These are phyloP conservation scores for Perognathus longimembris DNA, from an alignment of 2,113 vertebrate genomes.

Conservation along the genomic window DNA sequence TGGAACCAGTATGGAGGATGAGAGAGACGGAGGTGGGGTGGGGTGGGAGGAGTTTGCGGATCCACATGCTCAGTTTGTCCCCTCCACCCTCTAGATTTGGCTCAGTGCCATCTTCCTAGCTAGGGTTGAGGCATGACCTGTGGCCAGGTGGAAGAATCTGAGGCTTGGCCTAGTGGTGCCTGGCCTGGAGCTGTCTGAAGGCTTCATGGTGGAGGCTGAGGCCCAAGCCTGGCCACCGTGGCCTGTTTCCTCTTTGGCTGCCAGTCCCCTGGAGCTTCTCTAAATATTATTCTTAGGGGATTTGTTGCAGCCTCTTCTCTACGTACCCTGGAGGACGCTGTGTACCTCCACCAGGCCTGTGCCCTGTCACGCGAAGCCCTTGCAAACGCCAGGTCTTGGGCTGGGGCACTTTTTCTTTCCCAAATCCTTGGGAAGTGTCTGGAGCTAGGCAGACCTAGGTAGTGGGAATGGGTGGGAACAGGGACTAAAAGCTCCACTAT, in stretches of 20 bases:
- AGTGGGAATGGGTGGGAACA: background rate
- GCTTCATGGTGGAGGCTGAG: background rate
- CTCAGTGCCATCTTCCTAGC: background rate
- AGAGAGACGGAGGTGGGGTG: too few species aligned
- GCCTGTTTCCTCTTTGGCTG: background rate
- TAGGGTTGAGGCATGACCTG: background rate
- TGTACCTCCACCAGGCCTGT: background rate
- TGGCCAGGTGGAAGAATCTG: background rate
- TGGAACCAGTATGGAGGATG: too few species aligned
- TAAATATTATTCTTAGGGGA: conserved; percentile 77
- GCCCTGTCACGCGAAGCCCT: background rate
- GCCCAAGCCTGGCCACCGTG: background rate
- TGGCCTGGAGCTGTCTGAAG: background rate
- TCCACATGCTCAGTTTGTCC: background rate
- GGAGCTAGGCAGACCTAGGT: background rate
- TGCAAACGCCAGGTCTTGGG: background rate
- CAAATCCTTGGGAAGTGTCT: background rate
- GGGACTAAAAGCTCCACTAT: background rate
- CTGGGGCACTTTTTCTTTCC: background rate
- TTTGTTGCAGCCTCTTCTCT: background rate
- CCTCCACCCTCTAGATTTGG: background rate
- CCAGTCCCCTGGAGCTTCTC: conserved; percentile 48
- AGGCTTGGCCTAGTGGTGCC: background rate
- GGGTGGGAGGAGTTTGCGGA: too few species aligned
- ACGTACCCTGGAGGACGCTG: background rate